Conservation (phyloP, 2,113 vertebrate genomes). For the Stigmatopora argus region DNA sequence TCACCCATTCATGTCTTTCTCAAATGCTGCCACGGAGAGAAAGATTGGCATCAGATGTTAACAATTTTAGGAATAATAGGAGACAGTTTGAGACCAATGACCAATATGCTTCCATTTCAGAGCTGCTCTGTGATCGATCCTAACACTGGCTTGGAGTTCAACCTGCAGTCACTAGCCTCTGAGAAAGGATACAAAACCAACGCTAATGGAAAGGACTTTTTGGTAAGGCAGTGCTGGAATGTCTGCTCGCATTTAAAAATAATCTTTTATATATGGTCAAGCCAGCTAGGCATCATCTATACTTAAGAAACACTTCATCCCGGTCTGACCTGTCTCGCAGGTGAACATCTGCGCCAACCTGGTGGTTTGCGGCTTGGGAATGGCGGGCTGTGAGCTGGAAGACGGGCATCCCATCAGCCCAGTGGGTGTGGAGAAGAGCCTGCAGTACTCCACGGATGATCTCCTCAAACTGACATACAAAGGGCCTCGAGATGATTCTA, state of each 20-base stretch:
- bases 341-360: constrained; percentile 81
- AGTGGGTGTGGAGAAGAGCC: constrained; percentile 73
- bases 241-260: too few species aligned
- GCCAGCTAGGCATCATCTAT: too few species aligned
- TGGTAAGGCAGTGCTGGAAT: constrained; percentile 63
- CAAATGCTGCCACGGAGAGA: too few species aligned
- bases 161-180: constrained; percentile 74
- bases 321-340: constrained; percentile 46
- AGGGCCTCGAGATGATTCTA: constrained; percentile 54
- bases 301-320: not conserved
- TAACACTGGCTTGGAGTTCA: constrained; percentile 81
- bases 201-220: constrained; percentile 75
- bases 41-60: too few species aligned
- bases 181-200: constrained; percentile 61
- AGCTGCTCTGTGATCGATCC: constrained; percentile 81
- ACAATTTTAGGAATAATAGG: too few species aligned
- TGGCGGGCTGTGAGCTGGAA: constrained; percentile 80
- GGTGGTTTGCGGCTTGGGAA: constrained; percentile 65
- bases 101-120: constrained; percentile 48
- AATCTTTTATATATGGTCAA: too few species aligned
- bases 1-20: too few species aligned
- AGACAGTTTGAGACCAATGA: not conserved
- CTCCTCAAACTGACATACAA: constrained; percentile 80
- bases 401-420: constrained; percentile 42
- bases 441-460: constrained; percentile 81